A percentile compares a stretch with the other conserved stretches of the same genome.
phyloP scores from a whole-genome alignment of 2,113 vertebrate species.

The Prunella fulvescens region DNA sequence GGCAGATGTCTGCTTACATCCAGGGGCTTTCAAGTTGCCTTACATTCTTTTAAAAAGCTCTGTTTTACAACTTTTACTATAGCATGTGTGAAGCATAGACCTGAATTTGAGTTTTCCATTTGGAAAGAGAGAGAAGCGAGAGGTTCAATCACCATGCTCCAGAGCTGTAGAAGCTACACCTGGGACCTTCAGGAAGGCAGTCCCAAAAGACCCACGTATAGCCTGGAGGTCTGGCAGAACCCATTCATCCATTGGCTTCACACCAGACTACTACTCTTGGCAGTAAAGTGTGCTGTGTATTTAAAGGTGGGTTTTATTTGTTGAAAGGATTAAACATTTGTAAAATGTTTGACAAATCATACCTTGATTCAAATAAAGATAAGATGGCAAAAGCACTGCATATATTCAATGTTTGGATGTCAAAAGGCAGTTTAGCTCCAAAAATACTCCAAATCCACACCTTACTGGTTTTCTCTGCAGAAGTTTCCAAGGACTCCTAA shows the following conservation, averaged over 20 bases:
- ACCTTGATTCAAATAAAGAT: neutral
- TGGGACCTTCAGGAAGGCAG: neutral
- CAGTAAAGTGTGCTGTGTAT: neutral
- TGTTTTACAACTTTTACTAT: neutral
- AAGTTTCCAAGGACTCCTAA: neutral
- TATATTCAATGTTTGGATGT: neutral
- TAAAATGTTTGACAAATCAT: neutral
- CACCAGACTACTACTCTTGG: neutral
- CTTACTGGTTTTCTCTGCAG: neutral
- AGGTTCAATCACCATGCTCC: neutral
- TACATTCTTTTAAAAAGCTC: neutral
- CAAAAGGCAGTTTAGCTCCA: neutral
- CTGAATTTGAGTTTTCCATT: neutral
- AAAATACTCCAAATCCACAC: neutral
- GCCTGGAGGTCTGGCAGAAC: neutral
- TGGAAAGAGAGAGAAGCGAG: neutral
- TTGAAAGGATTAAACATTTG: neutral
- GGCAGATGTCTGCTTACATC: neutral
- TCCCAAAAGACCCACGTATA: neutral
- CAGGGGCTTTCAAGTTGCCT: neutral
- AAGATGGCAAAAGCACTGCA: neutral
- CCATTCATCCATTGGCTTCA: neutral
- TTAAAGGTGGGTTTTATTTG: neutral
- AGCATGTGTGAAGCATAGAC: neutral
- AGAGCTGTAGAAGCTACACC: neutral